Conservation (phyloP, 2,113 vertebrate genomes). For the Caretta caretta region DNA sequence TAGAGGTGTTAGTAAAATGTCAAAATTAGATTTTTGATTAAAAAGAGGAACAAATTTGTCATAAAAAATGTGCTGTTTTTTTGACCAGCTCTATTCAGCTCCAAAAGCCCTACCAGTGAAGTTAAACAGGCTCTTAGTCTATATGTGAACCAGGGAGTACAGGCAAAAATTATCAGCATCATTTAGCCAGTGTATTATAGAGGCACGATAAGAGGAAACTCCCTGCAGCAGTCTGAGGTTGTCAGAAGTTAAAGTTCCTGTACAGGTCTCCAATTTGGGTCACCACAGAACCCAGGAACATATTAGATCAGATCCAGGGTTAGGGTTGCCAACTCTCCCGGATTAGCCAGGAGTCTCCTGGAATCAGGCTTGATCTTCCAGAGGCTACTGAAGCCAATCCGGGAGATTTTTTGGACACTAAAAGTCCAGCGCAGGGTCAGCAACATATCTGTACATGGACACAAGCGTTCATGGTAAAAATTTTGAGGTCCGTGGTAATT, state of each 20-base stretch:
- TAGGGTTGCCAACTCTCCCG: too few species aligned
- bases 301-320: background rate
- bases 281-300: background rate
- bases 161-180: background rate
- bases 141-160: background rate
- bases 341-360: too few species aligned
- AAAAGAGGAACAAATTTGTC: conserved; percentile 36
- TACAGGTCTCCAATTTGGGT: background rate
- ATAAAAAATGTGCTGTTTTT: background rate
- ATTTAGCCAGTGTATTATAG: background rate
- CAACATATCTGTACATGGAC: too few species aligned
- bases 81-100: background rate
- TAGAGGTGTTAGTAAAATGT: background rate
- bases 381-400: too few species aligned
- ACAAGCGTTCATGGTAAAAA: too few species aligned
- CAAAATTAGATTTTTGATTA: conserved; percentile 15
- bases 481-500: too few species aligned
- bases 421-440: too few species aligned
- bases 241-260: background rate
- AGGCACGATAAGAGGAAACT: background rate
- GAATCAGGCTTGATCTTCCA: too few species aligned
- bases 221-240: background rate
- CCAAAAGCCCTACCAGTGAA: background rate
- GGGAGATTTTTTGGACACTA: too few species aligned
- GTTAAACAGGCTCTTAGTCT: background rate